Evolutionary conservation across 2,113 vertebrate species (phyloP).

Genomic region (Phainopepla nitens): DNA sequence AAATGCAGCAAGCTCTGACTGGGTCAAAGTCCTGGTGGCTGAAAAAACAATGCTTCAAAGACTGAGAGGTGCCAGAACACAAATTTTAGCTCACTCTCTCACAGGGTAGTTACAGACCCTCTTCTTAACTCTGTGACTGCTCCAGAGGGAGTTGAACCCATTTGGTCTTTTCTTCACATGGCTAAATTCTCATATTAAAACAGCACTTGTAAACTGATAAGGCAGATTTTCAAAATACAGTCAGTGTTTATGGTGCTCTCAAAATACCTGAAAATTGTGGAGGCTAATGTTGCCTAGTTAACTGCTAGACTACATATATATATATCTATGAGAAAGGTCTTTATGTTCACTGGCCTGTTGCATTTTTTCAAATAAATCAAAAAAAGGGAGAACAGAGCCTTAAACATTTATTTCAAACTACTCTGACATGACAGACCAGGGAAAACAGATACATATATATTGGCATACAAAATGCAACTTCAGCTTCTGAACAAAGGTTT

Average conservation of each 20-base stretch:
- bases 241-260: not conserved
- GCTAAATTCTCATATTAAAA: not conserved
- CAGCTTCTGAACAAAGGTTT: not conserved
- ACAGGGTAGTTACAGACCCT: not conserved
- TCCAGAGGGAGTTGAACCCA: not conserved
- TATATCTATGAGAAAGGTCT: too few relatives aligned
- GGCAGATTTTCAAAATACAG: not conserved
- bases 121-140: not conserved
- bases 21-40: not conserved
- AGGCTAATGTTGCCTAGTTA: not conserved
- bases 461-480: not conserved
- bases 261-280: not conserved
- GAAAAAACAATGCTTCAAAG: not conserved
- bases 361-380: not conserved
- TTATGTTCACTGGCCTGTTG: not conserved
- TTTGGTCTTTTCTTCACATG: not conserved
- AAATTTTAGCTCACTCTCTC: not conserved
- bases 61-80: not conserved
- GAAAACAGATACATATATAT: not conserved
- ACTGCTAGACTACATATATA: not conserved
- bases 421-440: rapidly evolving
- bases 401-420: not conserved
- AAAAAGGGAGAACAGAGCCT: not conserved
- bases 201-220: not conserved
- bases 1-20: not conserved